phyloP scores from a whole-genome alignment of 2,888 invertebrate species.

The Clivina fossor region DNA sequence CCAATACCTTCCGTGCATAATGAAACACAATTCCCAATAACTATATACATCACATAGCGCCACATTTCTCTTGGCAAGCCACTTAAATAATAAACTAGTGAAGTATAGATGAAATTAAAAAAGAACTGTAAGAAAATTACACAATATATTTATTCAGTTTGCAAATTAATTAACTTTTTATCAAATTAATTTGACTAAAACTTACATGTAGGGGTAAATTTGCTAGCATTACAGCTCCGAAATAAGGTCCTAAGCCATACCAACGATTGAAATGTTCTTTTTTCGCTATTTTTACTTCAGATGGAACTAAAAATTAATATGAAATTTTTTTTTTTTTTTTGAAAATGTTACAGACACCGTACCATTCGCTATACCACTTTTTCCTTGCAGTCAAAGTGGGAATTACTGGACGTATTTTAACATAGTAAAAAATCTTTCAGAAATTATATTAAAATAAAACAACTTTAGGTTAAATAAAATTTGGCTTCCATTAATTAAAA shows the following conservation, averaged over 20 bases:
- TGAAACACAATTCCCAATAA: conserved; percentile 68
- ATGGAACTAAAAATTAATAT: conserved; percentile 61
- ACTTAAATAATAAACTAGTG: conserved; percentile 65
- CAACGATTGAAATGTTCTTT: conserved; percentile 77
- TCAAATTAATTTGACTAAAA: not conserved
- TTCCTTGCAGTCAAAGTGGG: no score
- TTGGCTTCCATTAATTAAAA: not conserved
- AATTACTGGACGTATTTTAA: not conserved
- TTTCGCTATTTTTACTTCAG: conserved; percentile 70
- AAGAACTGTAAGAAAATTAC: conserved; percentile 52
- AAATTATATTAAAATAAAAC: not conserved
- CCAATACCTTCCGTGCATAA: conserved; percentile 79
- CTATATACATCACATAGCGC: conserved; percentile 68
- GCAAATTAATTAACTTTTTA: not conserved
- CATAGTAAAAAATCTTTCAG: no score
- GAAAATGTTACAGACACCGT: no score
- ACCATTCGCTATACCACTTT: no score
- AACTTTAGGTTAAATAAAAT: not conserved
- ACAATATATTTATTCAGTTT: not conserved
- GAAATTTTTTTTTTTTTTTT: no score
- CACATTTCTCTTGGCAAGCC: conserved; percentile 67
- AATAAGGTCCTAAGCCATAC: conserved; percentile 74
- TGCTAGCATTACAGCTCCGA: conserved; percentile 65
- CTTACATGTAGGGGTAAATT: conserved; percentile 67
- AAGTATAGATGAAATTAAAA: conserved; percentile 62